These are phyloP conservation scores for Eretmodus cyanostictus DNA, from an alignment of 2,113 vertebrate species.

Conservation along the genomic window DNA sequence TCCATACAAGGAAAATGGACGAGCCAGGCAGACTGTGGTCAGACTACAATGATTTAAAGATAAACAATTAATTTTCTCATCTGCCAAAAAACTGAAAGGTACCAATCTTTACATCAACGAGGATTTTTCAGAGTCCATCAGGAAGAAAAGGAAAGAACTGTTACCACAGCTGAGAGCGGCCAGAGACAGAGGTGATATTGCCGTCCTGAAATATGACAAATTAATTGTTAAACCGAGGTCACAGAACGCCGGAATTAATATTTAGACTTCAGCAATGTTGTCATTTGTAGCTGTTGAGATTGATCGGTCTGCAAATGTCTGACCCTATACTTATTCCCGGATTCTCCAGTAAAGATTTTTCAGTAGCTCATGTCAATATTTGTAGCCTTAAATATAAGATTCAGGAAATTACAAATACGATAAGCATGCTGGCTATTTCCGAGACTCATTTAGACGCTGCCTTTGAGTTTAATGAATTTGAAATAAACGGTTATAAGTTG, in stretches of 20 bases:
- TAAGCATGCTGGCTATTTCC: too few relatives aligned
- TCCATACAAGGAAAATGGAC: background rate
- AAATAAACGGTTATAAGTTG: rapidly evolving
- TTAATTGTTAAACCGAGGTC: background rate
- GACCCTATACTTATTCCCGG: rapidly evolving
- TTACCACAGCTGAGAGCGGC: rapidly evolving
- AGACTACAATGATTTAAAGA: too few relatives aligned
- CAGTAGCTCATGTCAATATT: background rate
- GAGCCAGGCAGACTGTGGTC: background rate
- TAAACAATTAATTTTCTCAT: background rate
- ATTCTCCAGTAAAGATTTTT: background rate
- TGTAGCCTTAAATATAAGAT: background rate
- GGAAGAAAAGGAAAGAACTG: background rate
- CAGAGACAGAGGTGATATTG: background rate
- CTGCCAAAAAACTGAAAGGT: background rate
- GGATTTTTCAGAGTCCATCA: background rate
- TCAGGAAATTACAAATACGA: rapidly evolving
- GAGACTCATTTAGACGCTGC: rapidly evolving
- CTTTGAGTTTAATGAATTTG: too few relatives aligned
- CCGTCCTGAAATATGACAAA: background rate
- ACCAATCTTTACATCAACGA: background rate
- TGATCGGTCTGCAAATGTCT: background rate
- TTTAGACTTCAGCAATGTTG: background rate
- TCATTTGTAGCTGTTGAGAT: background rate
- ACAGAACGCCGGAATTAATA: rapidly evolving